phyloP scores from a whole-genome alignment of 2,797 vertebrate species.

The Notoglanidium macrostoma region DNA sequence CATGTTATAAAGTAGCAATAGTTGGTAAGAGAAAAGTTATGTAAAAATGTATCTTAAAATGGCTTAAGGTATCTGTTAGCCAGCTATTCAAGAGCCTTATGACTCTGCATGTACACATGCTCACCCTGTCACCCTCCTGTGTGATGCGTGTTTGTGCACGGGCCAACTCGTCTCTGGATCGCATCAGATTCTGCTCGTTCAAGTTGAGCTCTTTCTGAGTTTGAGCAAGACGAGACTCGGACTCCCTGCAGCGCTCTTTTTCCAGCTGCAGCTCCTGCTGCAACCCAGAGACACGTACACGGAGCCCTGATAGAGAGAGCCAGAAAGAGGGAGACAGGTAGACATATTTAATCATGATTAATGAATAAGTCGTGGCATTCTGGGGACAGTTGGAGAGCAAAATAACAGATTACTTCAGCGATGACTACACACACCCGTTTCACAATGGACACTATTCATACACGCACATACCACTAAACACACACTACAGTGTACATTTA shows the following conservation, averaged over 20 bases:
- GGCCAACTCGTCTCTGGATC: slow-evolving; percentile 65
- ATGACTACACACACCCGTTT: slow-evolving; percentile 33
- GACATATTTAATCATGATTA: not conserved
- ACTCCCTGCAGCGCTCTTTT: slow-evolving; percentile 57
- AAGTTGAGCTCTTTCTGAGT: slow-evolving; percentile 67
- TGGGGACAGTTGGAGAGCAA: slow-evolving; percentile 24
- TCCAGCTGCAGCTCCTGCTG: slow-evolving; percentile 71
- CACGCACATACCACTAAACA: slow-evolving; percentile 22
- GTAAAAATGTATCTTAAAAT: not conserved
- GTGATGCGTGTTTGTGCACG: slow-evolving; percentile 62
- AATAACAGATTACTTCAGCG: slow-evolving; percentile 37
- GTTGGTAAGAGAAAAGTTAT: too few species aligned
- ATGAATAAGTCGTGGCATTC: not conserved
- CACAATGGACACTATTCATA: slow-evolving; percentile 49
- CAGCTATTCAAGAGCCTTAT: not conserved
- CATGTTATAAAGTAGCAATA: not conserved
- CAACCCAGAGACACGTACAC: slow-evolving; percentile 63
- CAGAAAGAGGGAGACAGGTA: not conserved
- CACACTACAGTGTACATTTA: not conserved
- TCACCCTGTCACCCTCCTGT: slow-evolving; percentile 75
- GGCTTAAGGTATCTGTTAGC: not conserved
- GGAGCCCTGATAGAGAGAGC: slow-evolving; percentile 53
- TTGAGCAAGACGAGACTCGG: slow-evolving; percentile 65
- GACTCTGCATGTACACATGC: not conserved
- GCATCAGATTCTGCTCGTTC: slow-evolving; percentile 69